Evolutionary conservation across 2,113 vertebrate species (phyloP).

Genomic region (Myrmophylax atrothorax): DNA sequence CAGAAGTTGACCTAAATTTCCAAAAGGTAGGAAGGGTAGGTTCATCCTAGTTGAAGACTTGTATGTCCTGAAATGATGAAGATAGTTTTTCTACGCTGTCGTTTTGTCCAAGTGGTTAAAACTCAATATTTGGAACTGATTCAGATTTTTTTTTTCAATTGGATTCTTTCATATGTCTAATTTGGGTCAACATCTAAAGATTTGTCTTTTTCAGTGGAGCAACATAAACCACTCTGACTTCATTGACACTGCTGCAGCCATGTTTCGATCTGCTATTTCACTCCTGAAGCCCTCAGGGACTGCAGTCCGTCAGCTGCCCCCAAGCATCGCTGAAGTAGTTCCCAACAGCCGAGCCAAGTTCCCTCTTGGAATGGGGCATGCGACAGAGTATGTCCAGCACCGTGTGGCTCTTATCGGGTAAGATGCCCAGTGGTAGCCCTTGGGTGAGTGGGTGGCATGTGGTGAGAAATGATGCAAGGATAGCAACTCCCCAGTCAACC

Average conservation of each 20-base stretch:
- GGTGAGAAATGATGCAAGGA: background rate
- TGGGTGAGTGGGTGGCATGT: accelerated
- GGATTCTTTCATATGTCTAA: background rate
- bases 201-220: constrained; percentile 84
- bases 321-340: constrained; percentile 86
- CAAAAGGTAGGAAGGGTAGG: background rate
- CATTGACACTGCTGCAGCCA: constrained; percentile 83
- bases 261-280: constrained; percentile 82
- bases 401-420: constrained; percentile 93
- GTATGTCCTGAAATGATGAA: background rate
- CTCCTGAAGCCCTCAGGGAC: constrained; percentile 85
- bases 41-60: background rate
- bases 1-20: background rate
- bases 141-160: background rate
- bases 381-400: constrained; percentile 89
- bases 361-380: constrained; percentile 91
- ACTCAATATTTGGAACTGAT: background rate
- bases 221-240: constrained; percentile 92
- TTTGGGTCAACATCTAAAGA: background rate
- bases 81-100: background rate
- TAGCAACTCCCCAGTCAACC: background rate
- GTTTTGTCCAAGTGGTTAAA: background rate
- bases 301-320: constrained; percentile 91
- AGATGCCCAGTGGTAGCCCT: background rate
- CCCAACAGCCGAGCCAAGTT: constrained; percentile 87